Evolutionary conservation across 2,113 vertebrate species (phyloP).

Genomic region (Xiphophorus couchianus): DNA sequence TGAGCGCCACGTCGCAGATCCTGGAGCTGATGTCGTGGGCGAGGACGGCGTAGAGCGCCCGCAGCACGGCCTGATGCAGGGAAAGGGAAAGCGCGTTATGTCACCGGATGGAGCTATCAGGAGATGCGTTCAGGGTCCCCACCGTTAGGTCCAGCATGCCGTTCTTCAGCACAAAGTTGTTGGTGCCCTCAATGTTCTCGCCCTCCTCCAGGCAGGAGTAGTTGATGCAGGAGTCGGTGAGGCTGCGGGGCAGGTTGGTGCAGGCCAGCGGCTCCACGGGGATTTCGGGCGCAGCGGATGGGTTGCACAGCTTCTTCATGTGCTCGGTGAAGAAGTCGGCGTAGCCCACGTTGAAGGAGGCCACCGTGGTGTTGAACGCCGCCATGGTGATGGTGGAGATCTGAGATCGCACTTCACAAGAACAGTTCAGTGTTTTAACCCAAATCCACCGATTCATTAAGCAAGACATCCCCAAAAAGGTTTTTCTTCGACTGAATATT

Average conservation of each 20-base stretch:
- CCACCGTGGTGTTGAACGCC: conserved; percentile 97
- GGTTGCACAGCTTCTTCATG: conserved; percentile 97
- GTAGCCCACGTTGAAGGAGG: conserved; percentile 97
- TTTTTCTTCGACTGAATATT: neutral
- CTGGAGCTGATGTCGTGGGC: conserved; percentile 97
- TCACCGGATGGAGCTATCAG: no score
- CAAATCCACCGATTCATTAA: neutral
- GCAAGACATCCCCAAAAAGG: no score
- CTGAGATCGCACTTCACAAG: conserved; percentile 89
- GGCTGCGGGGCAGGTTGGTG: conserved; percentile 94
- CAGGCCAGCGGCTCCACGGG: conserved; percentile 92
- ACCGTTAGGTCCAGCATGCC: conserved; percentile 98
- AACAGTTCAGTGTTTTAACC: neutral
- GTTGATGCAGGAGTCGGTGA: conserved; percentile 99
- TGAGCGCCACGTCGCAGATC: conserved; percentile 94
- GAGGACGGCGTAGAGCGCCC: conserved; percentile 94
- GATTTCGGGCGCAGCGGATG: conserved; percentile 88
- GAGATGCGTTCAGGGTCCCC: conserved; percentile 52
- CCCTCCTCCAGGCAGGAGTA: conserved; percentile 96
- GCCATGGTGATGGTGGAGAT: conserved; percentile 99
- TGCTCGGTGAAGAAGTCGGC: conserved; percentile 98
- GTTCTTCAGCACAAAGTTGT: conserved; percentile 97
- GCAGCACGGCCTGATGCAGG: conserved; percentile 86
- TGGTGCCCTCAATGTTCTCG: conserved; percentile 95
- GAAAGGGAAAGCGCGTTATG: neutral